A percentile compares a stretch with the other conserved stretches of the same genome.
These are phyloP conservation scores for Carollia perspicillata DNA, from an alignment of 2,113 vertebrate genomes.

Conservation along the genomic window DNA sequence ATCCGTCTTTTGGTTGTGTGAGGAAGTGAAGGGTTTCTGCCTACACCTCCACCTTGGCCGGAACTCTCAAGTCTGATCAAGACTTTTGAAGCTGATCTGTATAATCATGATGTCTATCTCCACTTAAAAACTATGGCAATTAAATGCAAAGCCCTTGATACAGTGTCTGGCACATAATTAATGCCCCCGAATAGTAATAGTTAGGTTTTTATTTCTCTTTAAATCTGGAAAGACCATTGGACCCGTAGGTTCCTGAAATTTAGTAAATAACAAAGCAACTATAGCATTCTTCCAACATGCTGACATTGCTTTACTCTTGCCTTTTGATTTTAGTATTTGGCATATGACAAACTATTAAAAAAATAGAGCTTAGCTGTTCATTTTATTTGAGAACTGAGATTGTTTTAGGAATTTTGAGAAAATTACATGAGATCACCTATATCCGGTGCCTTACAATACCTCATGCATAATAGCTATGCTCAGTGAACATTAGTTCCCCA, in stretches of 20 bases:
- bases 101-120: not conserved
- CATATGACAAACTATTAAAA: conserved; percentile 15
- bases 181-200: not conserved
- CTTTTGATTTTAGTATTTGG: conserved; percentile 47
- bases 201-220: conserved; percentile 21
- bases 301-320: not conserved
- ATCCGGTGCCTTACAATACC: not conserved
- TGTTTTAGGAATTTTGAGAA: conserved; percentile 35
- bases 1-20: no score
- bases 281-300: not conserved
- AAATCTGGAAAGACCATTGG: not conserved
- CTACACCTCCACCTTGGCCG: no score
- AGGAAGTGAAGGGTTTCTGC: no score
- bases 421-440: not conserved
- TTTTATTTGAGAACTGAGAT: not conserved
- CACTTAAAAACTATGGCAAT: not conserved
- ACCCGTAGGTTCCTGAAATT: not conserved
- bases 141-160: conserved; percentile 22
- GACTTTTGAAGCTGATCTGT: not conserved
- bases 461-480: not conserved
- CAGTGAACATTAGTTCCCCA: not conserved
- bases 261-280: not conserved
- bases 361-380: not conserved
- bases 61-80: no score
- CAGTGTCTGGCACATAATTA: not conserved